Evolutionary conservation across 2,113 vertebrate genomes (phyloP).

Genomic region (Amblyopsis rosae): DNA sequence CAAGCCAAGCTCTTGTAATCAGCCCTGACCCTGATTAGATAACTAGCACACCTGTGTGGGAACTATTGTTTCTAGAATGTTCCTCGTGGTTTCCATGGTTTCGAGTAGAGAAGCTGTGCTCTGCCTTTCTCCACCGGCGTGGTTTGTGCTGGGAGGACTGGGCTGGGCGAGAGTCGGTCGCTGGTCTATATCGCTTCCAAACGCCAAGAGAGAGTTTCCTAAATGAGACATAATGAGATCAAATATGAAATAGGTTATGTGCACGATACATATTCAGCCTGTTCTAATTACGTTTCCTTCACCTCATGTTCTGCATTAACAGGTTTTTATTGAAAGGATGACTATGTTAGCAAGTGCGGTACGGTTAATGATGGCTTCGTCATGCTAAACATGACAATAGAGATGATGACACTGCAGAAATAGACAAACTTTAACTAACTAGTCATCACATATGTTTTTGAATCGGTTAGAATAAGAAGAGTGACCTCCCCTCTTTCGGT

Average conservation of each 20-base stretch:
- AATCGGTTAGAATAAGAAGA: too few relatives aligned
- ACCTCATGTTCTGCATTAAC: constrained; percentile 22
- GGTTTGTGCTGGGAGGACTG: constrained; percentile 62
- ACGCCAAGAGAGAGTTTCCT: constrained; percentile 88
- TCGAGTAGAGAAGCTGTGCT: constrained; percentile 52
- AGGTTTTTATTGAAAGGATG: neutral
- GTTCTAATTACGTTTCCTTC: constrained; percentile 22
- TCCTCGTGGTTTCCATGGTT: constrained; percentile 69
- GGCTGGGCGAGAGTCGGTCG: constrained; percentile 70
- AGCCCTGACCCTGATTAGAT: neutral
- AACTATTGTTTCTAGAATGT: constrained; percentile 75
- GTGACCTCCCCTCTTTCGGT: too few relatives aligned
- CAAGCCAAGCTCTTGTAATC: neutral
- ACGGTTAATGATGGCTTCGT: too few relatives aligned
- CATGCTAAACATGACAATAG: too few relatives aligned
- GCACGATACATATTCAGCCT: constrained; percentile 1
- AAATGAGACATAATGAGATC: constrained; percentile 25
- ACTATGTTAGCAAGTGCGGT: too few relatives aligned
- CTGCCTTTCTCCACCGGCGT: constrained; percentile 53
- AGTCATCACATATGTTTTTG: too few relatives aligned
- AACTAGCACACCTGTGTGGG: constrained; percentile 80
- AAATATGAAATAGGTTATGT: constrained; percentile 8
- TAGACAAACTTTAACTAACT: too few relatives aligned
- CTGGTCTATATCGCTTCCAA: constrained; percentile 81
- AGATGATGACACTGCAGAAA: too few relatives aligned